Evolutionary conservation across 2,888 invertebrate genomes (phyloP), one percentile per base, ranked within the genome.

Genomic region (Spodoptera picta): DNA sequence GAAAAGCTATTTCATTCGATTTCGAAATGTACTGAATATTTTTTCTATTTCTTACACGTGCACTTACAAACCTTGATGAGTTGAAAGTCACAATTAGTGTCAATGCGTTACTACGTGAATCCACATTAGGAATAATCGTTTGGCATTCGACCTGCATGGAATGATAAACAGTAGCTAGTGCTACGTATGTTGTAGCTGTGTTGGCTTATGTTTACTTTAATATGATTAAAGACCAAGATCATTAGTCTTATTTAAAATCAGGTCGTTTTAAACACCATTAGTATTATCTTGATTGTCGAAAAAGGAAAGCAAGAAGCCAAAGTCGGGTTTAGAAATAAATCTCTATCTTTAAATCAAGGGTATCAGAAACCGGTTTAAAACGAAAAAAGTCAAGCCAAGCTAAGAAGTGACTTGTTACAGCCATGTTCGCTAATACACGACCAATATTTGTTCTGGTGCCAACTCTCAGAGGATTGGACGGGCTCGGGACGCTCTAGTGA

Each of bases 381-480:
- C 57, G 75, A 68, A 75, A 79, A 82, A 82, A 76, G 75, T 70
- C 69, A 65, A 64, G 55, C 58, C 51, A 49, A 81, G 83, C 79
- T 80, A 80, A 77, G 80, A 84, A 91, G 88, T 87, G 88, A 87
- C 86, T 89, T 84, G 90, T 88, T 90, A 87, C 86, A 81, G 78
- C 79, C 77, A 80, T 81, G 77, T 82, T 83, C 83, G 81, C 88
- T 92, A 91, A 92, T 91, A 90, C 89, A 89, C 82, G 86, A 87
- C 89, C 91, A 92, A 92, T 93, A 92, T 93, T 93, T 92, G 90
- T 81, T 80, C 69, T 80, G 82, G 81, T 79, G 80, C 80, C 82
- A 82, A 83, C 85, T 87, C 90, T 84, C 74, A 59, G 58, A 85
- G 87, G 87, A 85, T 81, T 77, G 83, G 82, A 74, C 80, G 83